These are phyloP conservation scores for Mastomys coucha DNA, from an alignment of 2,113 vertebrate genomes.

Conservation along the genomic window DNA sequence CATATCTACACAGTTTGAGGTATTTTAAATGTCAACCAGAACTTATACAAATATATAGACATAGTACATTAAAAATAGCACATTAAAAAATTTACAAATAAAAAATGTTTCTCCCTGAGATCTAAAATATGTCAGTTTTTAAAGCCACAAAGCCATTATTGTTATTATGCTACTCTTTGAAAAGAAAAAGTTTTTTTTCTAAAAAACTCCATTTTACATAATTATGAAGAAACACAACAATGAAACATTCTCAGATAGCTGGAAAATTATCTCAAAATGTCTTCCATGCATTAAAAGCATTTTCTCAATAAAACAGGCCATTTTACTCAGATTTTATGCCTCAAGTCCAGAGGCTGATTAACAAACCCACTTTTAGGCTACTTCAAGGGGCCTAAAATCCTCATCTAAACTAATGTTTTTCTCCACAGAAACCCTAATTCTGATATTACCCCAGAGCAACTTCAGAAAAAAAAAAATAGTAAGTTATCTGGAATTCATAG, in stretches of 20 bases:
- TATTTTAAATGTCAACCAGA: conserved; percentile 35
- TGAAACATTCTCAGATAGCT: conserved; percentile 42
- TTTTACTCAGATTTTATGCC: neutral
- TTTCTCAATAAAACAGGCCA: conserved; percentile 48
- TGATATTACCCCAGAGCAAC: neutral
- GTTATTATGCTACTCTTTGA: conserved; percentile 32
- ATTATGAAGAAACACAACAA: conserved; percentile 24
- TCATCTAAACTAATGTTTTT: conserved; percentile 30
- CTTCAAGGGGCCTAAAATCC: conserved; percentile 31
- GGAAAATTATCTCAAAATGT: conserved; percentile 23
- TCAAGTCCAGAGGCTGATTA: neutral
- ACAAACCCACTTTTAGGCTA: neutral
- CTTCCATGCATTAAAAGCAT: conserved; percentile 45
- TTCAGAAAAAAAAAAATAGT: conserved; percentile 24
- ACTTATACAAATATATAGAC: neutral
- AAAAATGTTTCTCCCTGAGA: neutral
- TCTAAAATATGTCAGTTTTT: neutral
- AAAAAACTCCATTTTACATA: conserved; percentile 22
- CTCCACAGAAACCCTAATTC: conserved; percentile 38
- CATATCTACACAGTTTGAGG: neutral
- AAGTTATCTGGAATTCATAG: conserved; percentile 6
- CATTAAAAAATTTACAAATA: neutral
- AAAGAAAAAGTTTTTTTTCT: conserved; percentile 41
- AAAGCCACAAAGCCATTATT: conserved; percentile 33
- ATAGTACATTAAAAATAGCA: neutral